Evolutionary conservation across 2,113 vertebrate species (phyloP).

Genomic region (Numenius arquata): DNA sequence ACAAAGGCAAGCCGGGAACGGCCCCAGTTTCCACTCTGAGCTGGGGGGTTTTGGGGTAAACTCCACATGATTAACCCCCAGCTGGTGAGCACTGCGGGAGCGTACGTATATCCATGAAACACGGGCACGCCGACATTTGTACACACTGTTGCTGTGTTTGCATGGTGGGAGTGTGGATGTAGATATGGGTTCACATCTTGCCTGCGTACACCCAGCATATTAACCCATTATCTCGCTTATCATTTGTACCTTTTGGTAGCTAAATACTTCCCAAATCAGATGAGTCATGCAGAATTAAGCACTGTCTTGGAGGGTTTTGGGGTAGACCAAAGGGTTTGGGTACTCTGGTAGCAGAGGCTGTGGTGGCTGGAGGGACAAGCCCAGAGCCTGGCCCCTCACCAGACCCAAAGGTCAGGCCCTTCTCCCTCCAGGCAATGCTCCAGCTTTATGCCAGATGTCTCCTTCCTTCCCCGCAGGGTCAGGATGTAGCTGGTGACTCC

Average conservation of each 20-base stretch:
- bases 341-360: not conserved
- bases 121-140: accelerated
- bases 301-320: not conserved
- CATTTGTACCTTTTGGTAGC: not conserved
- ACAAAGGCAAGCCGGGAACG: not conserved
- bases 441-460: not conserved
- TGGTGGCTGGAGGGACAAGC: not conserved
- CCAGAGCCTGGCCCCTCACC: accelerated
- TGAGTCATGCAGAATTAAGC: not conserved
- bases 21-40: not conserved
- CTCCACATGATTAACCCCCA: not conserved
- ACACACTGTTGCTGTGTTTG: not conserved
- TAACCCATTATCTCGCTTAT: accelerated
- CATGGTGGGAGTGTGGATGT: accelerated
- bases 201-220: not conserved
- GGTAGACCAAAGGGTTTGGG: not conserved
- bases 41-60: not conserved
- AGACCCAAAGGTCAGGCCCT: not conserved
- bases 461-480: not conserved
- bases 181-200: not conserved
- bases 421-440: not conserved
- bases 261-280: not conserved
- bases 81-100: not conserved
- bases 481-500: not conserved
- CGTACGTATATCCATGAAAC: accelerated